Percentiles rank a stretch among this genome's conserved stretches.
Evolutionary conservation across 1,140 invertebrate genomes (phyloP).

Genomic region (Coptotermes formosanus): DNA sequence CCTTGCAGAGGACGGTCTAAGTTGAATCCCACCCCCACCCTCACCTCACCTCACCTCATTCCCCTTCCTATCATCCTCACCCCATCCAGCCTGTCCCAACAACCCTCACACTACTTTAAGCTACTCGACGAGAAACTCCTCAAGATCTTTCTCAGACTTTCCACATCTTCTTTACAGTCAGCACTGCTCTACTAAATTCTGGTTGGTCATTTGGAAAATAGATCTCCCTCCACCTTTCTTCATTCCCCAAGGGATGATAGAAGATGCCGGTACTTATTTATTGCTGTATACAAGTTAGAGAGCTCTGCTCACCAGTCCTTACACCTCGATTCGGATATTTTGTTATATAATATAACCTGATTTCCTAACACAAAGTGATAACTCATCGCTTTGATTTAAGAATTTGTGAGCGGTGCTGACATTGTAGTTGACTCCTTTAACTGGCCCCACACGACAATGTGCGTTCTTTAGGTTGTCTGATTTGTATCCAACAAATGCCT

Average conservation of each 20-base stretch:
- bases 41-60: neutral
- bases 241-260: slow-evolving; percentile 5
- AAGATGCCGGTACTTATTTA: slow-evolving; percentile 18
- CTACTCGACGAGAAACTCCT: neutral
- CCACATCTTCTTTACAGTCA: neutral
- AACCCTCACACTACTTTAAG: neutral
- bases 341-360: neutral
- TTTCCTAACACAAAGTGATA: neutral
- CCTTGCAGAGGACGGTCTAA: neutral
- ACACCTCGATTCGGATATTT: neutral
- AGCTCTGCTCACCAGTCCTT: neutral
- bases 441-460: too few species aligned
- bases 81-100: neutral
- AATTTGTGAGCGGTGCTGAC: too few species aligned
- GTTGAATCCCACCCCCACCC: slow-evolving; percentile 4
- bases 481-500: too few species aligned
- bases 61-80: neutral
- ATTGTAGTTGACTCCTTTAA: too few species aligned
- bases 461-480: too few species aligned
- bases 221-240: neutral
- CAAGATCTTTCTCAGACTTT: neutral
- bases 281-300: slow-evolving; percentile 16
- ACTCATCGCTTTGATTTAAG: neutral
- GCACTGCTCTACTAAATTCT: slow-evolving; percentile 11
- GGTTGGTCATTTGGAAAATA: slow-evolving; percentile 18